These are phyloP conservation scores for Nemotelus pantherinus DNA, from an alignment of 2,888 invertebrate species.

Conservation along the genomic window DNA sequence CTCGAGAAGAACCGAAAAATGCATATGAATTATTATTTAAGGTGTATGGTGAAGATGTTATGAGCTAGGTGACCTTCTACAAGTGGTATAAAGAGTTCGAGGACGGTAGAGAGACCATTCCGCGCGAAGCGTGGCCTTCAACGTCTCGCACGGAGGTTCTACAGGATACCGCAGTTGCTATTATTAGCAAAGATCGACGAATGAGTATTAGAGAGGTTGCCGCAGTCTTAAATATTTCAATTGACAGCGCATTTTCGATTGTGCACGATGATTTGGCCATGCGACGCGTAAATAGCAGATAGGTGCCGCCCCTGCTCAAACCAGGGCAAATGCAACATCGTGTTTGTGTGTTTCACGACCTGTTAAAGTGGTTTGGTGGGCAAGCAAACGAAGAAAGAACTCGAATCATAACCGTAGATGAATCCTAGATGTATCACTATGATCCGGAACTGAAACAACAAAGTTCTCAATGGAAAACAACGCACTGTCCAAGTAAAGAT, in stretches of 20 bases:
- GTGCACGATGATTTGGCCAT: not conserved
- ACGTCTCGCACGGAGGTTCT: slow-evolving; percentile 8
- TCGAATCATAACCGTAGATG: too few species aligned
- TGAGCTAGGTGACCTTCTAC: slow-evolving; percentile 7
- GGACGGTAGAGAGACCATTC: slow-evolving; percentile 2
- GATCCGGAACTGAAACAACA: too few species aligned
- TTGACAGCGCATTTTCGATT: too few species aligned
- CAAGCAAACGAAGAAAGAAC: too few species aligned
- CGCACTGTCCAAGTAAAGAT: slow-evolving; percentile 13
- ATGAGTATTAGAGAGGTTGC: slow-evolving; percentile 10
- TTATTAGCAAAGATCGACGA: slow-evolving; percentile 9
- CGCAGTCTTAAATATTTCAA: slow-evolving; percentile 14
- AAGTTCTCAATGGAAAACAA: too few species aligned
- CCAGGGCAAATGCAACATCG: too few species aligned
- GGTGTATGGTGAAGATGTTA: too few species aligned
- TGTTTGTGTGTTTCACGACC: too few species aligned
- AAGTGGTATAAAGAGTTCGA: slow-evolving; percentile 5
- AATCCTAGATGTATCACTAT: too few species aligned
- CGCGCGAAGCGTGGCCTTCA: not conserved
- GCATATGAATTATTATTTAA: slow-evolving; percentile 16
- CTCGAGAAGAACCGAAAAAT: slow-evolving; percentile 13
- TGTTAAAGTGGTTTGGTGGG: too few species aligned
- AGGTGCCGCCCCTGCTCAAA: too few species aligned
- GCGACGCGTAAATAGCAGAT: too few species aligned
- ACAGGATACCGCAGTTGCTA: slow-evolving; percentile 9